A percentile compares a stretch with the other conserved stretches of the same genome.
Evolutionary conservation across 1,140 invertebrate genomes (phyloP).

Genomic region (Ceratitis capitata): DNA sequence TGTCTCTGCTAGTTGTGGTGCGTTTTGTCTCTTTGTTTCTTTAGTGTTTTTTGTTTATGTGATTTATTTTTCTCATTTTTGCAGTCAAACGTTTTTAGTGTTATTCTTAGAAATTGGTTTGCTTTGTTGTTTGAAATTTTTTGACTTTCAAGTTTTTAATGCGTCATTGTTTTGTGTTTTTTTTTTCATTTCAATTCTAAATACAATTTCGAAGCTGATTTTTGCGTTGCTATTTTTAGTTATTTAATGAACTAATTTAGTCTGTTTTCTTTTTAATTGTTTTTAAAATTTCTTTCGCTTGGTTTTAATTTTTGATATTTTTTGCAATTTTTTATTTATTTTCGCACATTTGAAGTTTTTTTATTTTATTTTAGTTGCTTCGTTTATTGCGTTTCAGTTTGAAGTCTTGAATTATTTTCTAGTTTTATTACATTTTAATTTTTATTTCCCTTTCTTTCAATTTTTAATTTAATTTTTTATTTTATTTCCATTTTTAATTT

Average conservation of each 20-base stretch:
- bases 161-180: not conserved
- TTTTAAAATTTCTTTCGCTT: not conserved
- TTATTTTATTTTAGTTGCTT: not conserved
- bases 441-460: no score
- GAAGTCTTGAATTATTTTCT: no score
- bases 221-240: not conserved
- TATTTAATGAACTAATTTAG: not conserved
- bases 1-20: no score
- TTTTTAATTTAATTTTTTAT: no score
- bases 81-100: not conserved
- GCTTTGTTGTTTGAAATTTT: not conserved
- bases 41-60: no score
- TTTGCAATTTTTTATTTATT: not conserved
- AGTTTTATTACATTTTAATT: not conserved
- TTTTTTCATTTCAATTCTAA: not conserved
- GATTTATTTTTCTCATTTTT: no score
- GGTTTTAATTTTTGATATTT: not conserved
- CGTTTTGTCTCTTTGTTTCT: not conserved
- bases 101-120: not conserved
- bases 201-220: not conserved
- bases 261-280: not conserved
- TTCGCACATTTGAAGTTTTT: not conserved
- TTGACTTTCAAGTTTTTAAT: not conserved
- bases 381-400: slow-evolving; percentile 9
- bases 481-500: no score